These are phyloP conservation scores for Mungos mungo DNA, from an alignment of 2,113 vertebrate genomes.

Conservation along the genomic window DNA sequence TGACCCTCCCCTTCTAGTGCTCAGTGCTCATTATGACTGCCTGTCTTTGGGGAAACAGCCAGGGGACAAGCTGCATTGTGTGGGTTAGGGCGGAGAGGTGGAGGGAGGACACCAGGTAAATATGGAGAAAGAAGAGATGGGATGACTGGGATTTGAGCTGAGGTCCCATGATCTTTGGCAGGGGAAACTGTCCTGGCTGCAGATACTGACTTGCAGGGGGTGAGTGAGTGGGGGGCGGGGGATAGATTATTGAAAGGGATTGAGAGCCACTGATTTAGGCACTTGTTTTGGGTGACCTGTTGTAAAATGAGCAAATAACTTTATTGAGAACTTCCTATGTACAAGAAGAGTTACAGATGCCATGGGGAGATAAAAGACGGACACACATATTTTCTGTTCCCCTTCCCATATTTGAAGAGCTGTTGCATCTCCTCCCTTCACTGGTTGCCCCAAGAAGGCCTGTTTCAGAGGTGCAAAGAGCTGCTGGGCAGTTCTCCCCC, in stretches of 20 bases:
- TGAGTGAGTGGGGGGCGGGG: neutral
- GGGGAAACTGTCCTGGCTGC: neutral
- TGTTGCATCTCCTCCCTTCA: neutral
- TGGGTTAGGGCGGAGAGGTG: neutral
- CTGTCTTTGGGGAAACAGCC: conserved; percentile 32
- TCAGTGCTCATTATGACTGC: conserved; percentile 48
- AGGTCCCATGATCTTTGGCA: neutral
- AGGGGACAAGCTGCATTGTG: neutral
- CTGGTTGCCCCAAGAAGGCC: neutral
- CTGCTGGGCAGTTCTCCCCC: neutral
- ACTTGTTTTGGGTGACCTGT: neutral
- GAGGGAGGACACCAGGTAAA: neutral
- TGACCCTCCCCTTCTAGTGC: conserved; percentile 58
- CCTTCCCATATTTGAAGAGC: neutral
- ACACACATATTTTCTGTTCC: neutral
- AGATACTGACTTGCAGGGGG: neutral
- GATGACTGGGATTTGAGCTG: neutral
- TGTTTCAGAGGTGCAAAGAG: neutral
- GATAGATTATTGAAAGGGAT: neutral
- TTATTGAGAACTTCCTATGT: neutral
- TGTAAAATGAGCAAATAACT: neutral
- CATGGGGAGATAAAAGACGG: neutral
- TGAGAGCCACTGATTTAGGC: neutral
- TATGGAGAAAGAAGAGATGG: neutral
- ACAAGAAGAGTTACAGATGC: neutral